Base-by-base conservation (phyloP, 2,113 vertebrate genomes). In the Anser brachyrhynchus region DNA sequence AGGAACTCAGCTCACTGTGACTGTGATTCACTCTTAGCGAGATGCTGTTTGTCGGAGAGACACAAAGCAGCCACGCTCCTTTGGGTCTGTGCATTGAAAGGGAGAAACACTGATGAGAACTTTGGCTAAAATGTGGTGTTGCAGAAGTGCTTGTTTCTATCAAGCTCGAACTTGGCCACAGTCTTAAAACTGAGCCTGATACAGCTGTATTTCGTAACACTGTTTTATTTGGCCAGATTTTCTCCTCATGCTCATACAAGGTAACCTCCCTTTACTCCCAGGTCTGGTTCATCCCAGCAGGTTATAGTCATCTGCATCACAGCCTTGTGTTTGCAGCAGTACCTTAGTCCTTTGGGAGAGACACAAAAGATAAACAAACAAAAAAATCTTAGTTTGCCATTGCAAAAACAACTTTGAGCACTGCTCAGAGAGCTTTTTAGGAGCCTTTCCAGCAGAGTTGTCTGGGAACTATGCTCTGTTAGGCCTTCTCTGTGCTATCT, bases 51-150 rank as follows among this genome's bases (percentile, higher is more conserved):
- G n/a, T 51, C 28, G 43, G 66, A 80, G 49, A 66, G 65, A 33
- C 0, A 1, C 44, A 54, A 19, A 1, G 1, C 31, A 87, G 54
- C 16, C 3, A 0, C 22, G 11, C 5, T 58, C 71, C 59, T 87
- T 69, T 22, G 19, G 58, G 49, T 65, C 78, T 28, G 12, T 58
- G 54, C 41, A 18, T 5, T 14, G 58, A 84, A 59, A 1, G 0
- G 46, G 41, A 81, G 80, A 77, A 92, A 65, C 12, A 55, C 19
- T 87, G 76, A 41, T 28, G 21, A 35, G 52, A 89, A 49, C 35
- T 87, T 72, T 20, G 54, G 26, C 46, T 81, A 69, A 90, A 49
- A 13, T 12, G 25, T 75, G 19, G 15, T 6, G 0, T 35, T 75
- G n/a, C 41, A 39, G 10, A 26, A 78, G 18, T 44, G 23, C 17